These are phyloP conservation scores for Bubalus kerabau DNA, from an alignment of 2,113 vertebrate species.

Conservation along the genomic window DNA sequence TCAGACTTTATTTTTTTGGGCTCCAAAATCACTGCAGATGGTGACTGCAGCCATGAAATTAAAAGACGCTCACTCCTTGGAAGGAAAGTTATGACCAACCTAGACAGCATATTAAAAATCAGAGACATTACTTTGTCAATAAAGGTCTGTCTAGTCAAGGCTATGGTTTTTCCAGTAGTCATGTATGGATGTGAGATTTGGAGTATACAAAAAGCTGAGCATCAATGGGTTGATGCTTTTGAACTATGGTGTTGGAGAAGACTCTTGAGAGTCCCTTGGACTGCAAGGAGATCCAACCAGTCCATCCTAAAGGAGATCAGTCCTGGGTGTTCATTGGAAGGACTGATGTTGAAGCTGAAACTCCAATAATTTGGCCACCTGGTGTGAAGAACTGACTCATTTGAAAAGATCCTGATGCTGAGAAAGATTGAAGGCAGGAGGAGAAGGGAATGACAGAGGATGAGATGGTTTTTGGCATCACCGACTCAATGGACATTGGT, in stretches of 20 bases:
- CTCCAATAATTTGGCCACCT: neutral
- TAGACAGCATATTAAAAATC: neutral
- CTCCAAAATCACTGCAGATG: neutral
- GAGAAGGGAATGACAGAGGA: neutral
- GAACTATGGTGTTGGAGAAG: neutral
- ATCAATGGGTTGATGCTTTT: rapidly evolving
- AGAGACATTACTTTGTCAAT: neutral
- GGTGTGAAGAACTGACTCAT: rapidly evolving
- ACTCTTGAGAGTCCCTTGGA: neutral
- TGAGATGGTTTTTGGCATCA: neutral
- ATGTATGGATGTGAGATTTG: neutral
- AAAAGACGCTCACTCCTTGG: neutral
- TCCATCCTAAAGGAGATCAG: neutral
- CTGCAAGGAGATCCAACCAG: neutral
- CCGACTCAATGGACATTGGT: rapidly evolving
- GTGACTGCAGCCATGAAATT: neutral
- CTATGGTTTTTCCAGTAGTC: neutral
- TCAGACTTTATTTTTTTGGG: rapidly evolving
- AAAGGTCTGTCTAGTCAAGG: neutral
- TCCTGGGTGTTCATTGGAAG: rapidly evolving
- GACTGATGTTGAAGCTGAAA: neutral
- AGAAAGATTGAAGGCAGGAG: neutral
- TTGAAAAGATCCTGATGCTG: neutral
- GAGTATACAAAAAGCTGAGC: neutral
- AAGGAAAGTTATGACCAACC: neutral